Conservation (phyloP, 2,888 invertebrate genomes). For the Drosophila parthenogenetica region DNA sequence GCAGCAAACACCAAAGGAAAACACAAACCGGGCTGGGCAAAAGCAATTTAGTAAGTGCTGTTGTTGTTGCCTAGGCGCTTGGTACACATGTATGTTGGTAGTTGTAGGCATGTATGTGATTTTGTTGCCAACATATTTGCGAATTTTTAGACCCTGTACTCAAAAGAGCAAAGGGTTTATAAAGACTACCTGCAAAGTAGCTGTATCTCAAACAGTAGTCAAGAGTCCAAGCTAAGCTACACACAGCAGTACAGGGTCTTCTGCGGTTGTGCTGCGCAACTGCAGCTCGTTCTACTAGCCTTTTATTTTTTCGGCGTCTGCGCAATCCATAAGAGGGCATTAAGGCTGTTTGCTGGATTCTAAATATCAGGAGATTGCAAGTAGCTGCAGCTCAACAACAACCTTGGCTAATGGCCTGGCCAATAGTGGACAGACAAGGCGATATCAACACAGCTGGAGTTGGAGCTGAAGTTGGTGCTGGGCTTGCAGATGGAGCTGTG, state of each 20-base stretch:
- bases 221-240: too few relatives aligned
- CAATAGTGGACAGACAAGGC: constrained; percentile 65
- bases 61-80: constrained; percentile 39
- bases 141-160: constrained; percentile 42
- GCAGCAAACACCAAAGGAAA: constrained; percentile 19
- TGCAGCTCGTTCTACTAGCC: not conserved
- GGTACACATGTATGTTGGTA: constrained; percentile 27
- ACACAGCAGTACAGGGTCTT: not conserved
- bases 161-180: not conserved
- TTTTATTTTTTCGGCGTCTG: constrained; percentile 67
- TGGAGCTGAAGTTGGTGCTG: constrained; percentile 1
- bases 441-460: constrained; percentile 61
- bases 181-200: too few relatives aligned
- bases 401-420: constrained; percentile 77
- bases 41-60: constrained; percentile 59
- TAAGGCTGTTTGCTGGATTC: constrained; percentile 61
- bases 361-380: constrained; percentile 75
- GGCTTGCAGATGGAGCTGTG: not conserved
- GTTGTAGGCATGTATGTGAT: constrained; percentile 39
- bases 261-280: not conserved
- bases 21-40: constrained; percentile 56
- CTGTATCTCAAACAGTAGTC: too few relatives aligned
- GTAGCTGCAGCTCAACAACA: constrained; percentile 61
- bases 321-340: constrained; percentile 78
- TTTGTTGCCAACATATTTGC: constrained; percentile 66